A percentile compares a stretch with the other conserved stretches of the same genome.
Evolutionary conservation across 1,140 invertebrate genomes (phyloP).

Genomic region (Diplogasteroides magnus): DNA sequence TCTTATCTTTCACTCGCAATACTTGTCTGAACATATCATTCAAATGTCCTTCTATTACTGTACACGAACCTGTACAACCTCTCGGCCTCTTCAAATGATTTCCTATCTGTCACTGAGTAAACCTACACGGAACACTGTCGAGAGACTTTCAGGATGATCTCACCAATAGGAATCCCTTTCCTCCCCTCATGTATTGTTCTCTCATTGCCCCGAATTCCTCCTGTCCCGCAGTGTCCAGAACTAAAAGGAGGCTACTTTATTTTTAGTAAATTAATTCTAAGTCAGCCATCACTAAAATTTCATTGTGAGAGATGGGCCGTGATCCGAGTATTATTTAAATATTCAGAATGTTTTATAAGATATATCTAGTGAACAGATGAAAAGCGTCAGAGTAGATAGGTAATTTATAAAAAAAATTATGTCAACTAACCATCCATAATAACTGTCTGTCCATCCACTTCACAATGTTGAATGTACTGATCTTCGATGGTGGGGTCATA

Average conservation of each 20-base stretch:
- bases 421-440: constrained; percentile 74
- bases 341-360: too few species aligned
- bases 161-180: constrained; percentile 90
- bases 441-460: constrained; percentile 84
- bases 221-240: constrained; percentile 95
- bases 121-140: too few species aligned
- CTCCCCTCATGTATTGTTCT: constrained; percentile 90
- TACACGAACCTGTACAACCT: constrained; percentile 70
- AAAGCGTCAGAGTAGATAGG: too few species aligned
- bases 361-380: too few species aligned
- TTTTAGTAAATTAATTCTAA: too few species aligned
- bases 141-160: too few species aligned
- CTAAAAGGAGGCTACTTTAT: constrained; percentile 54
- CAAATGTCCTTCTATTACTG: background rate
- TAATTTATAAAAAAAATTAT: too few species aligned
- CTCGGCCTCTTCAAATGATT: constrained; percentile 85
- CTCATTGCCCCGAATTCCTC: constrained; percentile 92
- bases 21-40: constrained; percentile 64
- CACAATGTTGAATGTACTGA: constrained; percentile 81
- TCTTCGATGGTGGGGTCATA: constrained; percentile 87
- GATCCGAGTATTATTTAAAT: too few species aligned
- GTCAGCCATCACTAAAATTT: too few species aligned
- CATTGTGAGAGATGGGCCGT: too few species aligned
- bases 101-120: constrained; percentile 85
- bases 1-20: constrained; percentile 82